Conservation (phyloP, 2,113 vertebrate species). For the Alexandromys fortis region DNA sequence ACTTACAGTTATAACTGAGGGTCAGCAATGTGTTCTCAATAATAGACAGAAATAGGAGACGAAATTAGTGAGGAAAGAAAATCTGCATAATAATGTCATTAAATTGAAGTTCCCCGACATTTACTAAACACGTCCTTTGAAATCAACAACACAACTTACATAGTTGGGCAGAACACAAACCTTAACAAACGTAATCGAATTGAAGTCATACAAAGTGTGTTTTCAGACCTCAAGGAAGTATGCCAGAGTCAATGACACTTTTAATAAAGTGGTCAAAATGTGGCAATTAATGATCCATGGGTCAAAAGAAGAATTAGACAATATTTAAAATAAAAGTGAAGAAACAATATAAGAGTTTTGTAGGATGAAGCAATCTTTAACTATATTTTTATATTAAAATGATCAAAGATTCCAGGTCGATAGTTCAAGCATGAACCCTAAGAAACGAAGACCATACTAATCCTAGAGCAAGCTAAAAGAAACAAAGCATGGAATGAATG, state of each 20-base stretch:
- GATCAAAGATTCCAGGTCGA: background rate
- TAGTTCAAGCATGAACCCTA: background rate
- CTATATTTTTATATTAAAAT: constrained; percentile 37
- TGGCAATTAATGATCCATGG: background rate
- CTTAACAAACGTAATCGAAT: background rate
- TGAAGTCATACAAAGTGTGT: background rate
- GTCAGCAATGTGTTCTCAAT: background rate
- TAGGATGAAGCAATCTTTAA: background rate
- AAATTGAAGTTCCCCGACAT: background rate
- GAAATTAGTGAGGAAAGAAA: background rate
- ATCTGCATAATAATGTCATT: background rate
- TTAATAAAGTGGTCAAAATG: background rate
- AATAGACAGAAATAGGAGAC: background rate
- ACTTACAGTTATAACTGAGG: background rate
- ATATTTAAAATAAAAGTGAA: background rate
- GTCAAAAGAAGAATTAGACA: constrained; percentile 6
- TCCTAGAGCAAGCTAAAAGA: background rate
- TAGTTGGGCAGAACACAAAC: background rate
- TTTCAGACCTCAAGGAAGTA: background rate
- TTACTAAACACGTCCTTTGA: background rate
- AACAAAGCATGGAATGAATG: background rate
- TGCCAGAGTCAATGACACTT: background rate
- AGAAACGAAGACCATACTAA: constrained; percentile 17
- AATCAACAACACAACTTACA: background rate
- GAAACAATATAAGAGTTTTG: background rate